phyloP scores from a whole-genome alignment of 2,797 vertebrate species.

The Micropoecilia bifurca region DNA sequence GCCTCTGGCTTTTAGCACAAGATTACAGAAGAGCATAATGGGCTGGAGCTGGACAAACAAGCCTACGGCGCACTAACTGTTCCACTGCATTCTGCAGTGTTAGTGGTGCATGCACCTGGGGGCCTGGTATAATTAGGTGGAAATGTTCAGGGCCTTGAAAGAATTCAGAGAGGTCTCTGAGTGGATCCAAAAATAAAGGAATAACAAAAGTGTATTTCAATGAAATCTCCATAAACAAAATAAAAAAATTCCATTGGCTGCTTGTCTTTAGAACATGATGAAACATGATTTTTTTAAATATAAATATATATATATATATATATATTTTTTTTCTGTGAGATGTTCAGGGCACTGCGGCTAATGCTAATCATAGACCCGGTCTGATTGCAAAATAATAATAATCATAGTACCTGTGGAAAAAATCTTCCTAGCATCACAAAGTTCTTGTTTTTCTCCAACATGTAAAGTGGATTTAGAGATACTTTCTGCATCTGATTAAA shows the following conservation, averaged over 20 bases:
- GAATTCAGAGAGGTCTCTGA: not conserved
- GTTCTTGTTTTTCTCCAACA: not conserved
- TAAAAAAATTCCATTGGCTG: not conserved
- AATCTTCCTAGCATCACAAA: not conserved
- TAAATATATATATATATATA: too few relatives aligned
- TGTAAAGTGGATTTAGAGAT: not conserved
- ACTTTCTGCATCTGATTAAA: not conserved
- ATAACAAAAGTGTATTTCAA: not conserved
- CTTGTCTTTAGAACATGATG: not conserved
- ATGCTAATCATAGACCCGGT: not conserved
- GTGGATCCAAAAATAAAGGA: not conserved
- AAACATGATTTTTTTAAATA: not conserved
- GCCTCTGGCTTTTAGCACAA: constrained; percentile 10
- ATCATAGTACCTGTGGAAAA: too few relatives aligned
- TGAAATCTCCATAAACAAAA: not conserved
- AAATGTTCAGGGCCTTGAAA: not conserved
- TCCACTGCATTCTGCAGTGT: not conserved
- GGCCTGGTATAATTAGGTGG: not conserved
- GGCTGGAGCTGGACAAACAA: not conserved
- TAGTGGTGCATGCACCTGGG: not conserved
- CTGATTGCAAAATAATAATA: not conserved
- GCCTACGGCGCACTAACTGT: not conserved
- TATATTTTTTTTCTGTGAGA: too few relatives aligned
- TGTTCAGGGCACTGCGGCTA: not conserved
- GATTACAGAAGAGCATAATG: constrained; percentile 1